Conservation (phyloP, 2,888 invertebrate species). For the Cloeon dipterum region DNA sequence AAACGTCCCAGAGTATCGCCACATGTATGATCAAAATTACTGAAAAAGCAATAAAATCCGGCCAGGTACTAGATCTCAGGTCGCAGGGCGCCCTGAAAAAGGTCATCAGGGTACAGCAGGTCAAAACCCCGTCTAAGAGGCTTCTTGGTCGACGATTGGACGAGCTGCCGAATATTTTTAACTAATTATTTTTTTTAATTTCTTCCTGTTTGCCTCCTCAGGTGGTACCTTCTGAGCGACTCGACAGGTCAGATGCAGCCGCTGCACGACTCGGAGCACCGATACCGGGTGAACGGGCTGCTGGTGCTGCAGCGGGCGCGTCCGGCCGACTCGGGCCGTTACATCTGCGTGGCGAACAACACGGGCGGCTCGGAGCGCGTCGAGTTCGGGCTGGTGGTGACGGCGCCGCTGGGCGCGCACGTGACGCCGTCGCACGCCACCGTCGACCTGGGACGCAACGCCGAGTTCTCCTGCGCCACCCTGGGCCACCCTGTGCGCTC, state of each 20-base stretch:
- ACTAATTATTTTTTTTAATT: too few species aligned
- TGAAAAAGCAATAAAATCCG: too few species aligned
- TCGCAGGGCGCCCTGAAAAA: too few species aligned
- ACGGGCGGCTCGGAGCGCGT: slow-evolving; percentile 3
- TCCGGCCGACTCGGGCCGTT: slow-evolving; percentile 4
- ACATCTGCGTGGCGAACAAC: slow-evolving; percentile 4
- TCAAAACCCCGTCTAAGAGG: too few species aligned
- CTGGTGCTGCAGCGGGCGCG: slow-evolving; percentile 3
- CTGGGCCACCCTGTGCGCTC: slow-evolving; percentile 14
- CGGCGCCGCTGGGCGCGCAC: slow-evolving; percentile 12
- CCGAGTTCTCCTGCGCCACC: slow-evolving; percentile 17
- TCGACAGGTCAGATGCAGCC: neutral
- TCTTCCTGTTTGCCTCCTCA: neutral
- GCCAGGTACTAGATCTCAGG: too few species aligned
- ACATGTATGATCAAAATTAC: too few species aligned
- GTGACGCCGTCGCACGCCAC: slow-evolving; percentile 12
- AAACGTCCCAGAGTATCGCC: too few species aligned
- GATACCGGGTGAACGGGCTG: slow-evolving; percentile 1
- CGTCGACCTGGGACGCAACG: slow-evolving; percentile 17
- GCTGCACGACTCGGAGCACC: slow-evolving; percentile 1
- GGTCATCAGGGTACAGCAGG: too few species aligned
- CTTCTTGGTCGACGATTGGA: too few species aligned
- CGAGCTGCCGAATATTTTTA: too few species aligned
- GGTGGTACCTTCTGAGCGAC: slow-evolving; percentile 3
- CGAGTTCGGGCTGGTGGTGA: slow-evolving; percentile 8